A percentile compares a stretch with the other conserved stretches of the same genome.
phyloP scores from a whole-genome alignment of 2,797 vertebrate genomes.

The Spatula clypeata region DNA sequence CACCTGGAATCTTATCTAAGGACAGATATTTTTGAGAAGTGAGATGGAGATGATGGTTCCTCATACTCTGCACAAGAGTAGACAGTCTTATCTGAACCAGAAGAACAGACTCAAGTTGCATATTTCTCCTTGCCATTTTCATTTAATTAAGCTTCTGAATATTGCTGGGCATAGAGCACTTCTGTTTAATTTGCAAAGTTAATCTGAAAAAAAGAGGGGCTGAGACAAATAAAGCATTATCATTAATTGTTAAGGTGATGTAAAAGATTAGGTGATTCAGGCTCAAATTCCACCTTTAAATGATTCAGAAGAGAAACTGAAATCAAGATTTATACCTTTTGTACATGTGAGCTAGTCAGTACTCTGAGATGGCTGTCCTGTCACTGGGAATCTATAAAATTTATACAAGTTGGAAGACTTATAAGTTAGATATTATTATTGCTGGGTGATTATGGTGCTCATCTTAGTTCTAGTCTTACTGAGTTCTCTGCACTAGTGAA shows the following conservation, averaged over 20 bases:
- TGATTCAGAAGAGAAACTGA: not conserved
- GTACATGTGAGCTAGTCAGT: not conserved
- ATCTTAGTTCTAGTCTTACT: not conserved
- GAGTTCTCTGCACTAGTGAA: not conserved
- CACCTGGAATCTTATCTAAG: not conserved
- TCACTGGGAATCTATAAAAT: not conserved
- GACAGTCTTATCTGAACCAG: not conserved
- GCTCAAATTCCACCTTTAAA: not conserved
- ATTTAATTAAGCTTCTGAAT: constrained; percentile 23
- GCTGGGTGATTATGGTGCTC: not conserved
- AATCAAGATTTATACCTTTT: not conserved
- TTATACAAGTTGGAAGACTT: not conserved
- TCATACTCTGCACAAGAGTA: not conserved
- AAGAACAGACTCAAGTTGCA: not conserved
- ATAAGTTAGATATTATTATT: not conserved
- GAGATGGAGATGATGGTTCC: not conserved
- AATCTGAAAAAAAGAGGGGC: not conserved
- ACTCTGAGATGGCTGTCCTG: not conserved
- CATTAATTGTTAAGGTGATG: not conserved
- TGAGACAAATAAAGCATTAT: not conserved
- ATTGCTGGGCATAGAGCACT: not conserved
- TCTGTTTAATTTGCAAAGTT: not conserved
- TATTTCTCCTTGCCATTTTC: constrained; percentile 50
- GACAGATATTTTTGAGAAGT: not conserved
- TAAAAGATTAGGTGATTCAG: not conserved